These are phyloP conservation scores for Pinna nobilis DNA, from an alignment of 1,140 invertebrate species.

Conservation along the genomic window DNA sequence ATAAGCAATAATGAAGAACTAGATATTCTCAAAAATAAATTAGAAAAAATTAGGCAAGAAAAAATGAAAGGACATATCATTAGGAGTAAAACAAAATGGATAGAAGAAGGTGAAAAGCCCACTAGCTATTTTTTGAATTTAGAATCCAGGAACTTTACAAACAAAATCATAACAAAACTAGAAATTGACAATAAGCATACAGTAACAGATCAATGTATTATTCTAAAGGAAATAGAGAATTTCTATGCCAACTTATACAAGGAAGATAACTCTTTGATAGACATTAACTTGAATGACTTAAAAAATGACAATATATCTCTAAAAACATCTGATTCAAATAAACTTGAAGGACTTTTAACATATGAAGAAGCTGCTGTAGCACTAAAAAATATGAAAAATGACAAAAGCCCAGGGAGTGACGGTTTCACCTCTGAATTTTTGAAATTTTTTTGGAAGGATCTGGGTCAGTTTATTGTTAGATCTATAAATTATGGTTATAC, in stretches of 20 bases:
- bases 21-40: too few relatives aligned
- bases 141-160: too few relatives aligned
- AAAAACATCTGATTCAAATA: neutral
- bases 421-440: neutral
- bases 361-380: neutral
- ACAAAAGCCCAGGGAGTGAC: too few relatives aligned
- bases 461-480: neutral
- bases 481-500: slow-evolving; percentile 1
- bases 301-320: neutral
- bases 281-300: neutral
- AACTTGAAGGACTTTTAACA: neutral
- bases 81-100: too few relatives aligned
- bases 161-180: too few relatives aligned
- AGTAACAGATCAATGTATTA: neutral
- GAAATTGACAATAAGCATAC: too few relatives aligned
- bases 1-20: neutral
- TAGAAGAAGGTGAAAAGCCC: too few relatives aligned
- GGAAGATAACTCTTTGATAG: neutral
- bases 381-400: slow-evolving; percentile 1
- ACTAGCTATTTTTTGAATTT: too few relatives aligned
- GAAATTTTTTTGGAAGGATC: slow-evolving; percentile 11
- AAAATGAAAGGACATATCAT: too few relatives aligned
- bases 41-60: too few relatives aligned
- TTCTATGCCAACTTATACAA: neutral
- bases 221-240: neutral